These are phyloP conservation scores for Drosophila tripunctata DNA, from an alignment of 2,888 invertebrate genomes.

Conservation along the genomic window DNA sequence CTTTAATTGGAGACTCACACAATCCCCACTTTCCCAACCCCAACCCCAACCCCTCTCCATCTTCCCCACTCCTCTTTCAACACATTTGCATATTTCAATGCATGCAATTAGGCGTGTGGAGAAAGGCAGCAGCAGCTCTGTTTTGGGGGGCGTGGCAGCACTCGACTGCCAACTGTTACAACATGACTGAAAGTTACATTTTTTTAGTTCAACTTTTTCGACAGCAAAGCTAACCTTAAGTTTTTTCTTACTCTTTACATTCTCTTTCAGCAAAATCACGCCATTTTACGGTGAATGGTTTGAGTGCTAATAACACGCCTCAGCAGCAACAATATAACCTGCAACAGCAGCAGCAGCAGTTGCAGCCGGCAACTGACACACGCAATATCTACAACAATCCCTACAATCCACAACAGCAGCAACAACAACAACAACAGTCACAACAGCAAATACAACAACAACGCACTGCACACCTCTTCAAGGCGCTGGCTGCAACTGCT, in stretches of 20 bases:
- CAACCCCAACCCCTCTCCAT: background rate
- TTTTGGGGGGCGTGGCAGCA: background rate
- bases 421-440: conserved; percentile 65
- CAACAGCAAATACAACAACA: conserved; percentile 77
- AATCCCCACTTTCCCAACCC: conserved; percentile 7
- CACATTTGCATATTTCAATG: conserved; percentile 81
- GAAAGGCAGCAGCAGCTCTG: background rate
- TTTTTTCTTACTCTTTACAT: background rate
- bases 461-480: conserved; percentile 78
- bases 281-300: conserved; percentile 88
- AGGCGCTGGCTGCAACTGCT: conserved; percentile 74
- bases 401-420: conserved; percentile 81
- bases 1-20: conserved; percentile 75
- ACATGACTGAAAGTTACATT: conserved; percentile 52
- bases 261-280: conserved; percentile 88
- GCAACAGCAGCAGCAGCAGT: conserved; percentile 83
- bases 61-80: background rate
- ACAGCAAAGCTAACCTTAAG: conserved; percentile 19
- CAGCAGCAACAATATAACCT: conserved; percentile 85
- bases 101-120: conserved; percentile 71
- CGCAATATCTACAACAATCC: conserved; percentile 87
- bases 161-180: conserved; percentile 45
- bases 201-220: conserved; percentile 44
- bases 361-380: conserved; percentile 84
- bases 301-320: conserved; percentile 84